Conservation (phyloP, 2,888 invertebrate species). For the Acrobasis consociella region DNA sequence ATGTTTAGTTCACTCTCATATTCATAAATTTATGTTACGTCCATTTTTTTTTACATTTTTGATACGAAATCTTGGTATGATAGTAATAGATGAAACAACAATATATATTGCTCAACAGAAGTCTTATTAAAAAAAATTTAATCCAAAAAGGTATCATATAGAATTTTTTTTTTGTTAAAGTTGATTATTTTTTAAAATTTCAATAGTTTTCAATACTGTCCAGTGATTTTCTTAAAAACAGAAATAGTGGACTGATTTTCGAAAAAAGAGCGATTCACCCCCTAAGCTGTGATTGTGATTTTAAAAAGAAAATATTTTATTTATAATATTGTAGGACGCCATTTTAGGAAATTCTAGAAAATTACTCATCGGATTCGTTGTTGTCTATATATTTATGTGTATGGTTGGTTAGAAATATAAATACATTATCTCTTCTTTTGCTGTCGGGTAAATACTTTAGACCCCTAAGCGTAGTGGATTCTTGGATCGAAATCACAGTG, state of each 20-base stretch:
- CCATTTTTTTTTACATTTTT: not conserved
- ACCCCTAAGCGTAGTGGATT: no score
- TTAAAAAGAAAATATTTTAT: constrained; percentile 11
- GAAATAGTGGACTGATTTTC: constrained; percentile 5
- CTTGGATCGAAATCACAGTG: no score
- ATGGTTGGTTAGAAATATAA: constrained; percentile 8
- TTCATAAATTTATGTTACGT: constrained; percentile 9
- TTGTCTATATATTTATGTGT: constrained; percentile 16
- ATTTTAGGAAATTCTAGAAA: constrained; percentile 17
- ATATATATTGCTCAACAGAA: not conserved
- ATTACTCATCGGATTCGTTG: constrained; percentile 15
- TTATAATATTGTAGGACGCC: not conserved
- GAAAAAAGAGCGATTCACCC: constrained; percentile 6
- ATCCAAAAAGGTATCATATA: no score
- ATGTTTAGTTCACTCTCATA: constrained; percentile 27
- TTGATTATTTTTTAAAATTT: not conserved
- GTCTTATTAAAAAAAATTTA: no score
- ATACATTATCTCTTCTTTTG: not conserved
- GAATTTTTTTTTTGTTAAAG: no score
- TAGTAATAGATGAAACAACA: not conserved
- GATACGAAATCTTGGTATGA: not conserved
- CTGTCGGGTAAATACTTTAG: no score
- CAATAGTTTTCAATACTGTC: not conserved
- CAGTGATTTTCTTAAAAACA: not conserved
- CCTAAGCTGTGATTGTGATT: constrained; percentile 6